Evolutionary conservation across 2,113 vertebrate species (phyloP), one percentile per base, ranked within the genome.

Genomic region (Riparia riparia): DNA sequence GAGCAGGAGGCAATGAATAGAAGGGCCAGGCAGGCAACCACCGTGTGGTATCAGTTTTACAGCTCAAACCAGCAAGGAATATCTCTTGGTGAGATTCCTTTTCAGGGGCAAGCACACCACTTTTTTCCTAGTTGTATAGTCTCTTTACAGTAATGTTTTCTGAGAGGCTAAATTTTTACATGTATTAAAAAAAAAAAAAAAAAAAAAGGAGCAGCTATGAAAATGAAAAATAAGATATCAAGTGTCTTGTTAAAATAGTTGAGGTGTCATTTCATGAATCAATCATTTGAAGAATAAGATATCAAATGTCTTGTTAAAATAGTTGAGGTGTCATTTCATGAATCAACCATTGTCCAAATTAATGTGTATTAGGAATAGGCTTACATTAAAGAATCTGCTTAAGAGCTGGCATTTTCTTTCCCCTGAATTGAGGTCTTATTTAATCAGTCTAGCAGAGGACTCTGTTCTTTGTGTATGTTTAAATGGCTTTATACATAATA

Each of bases 181-280:
- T 32, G 26, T 31, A 42, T 41, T 14, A 14, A 74, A 91, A n/a
- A n/a, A n/a, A n/a, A 70, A 66, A 82, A 69, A 24, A 19, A 37
- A 37, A 89, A 71, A 63, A 82, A 69, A 24, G 22, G 41, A 86
- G 19, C 20, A 82, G 26, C 24, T 42, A 47, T 7, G 20, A 77
- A 71, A 78, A 72, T 58, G 17, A 89, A 93, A 82, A 87, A 41
- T 45, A 66, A 81, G 54, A n/a, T 21, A 24, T 45, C 37, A 90
- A 61, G 7, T 42, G 10, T 57, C 26, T 47, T 39, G 14, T 81
- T 82, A 79, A 83, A 86, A 91, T 51, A 49, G 80, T 45, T 82
- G 56, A 65, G 18, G 7, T 71, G 20, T 34, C 42, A 58, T 63
- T 73, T 91, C 3, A 41, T 56, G 29, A 83, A 42, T 64, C 10